Conservation (phyloP, 2,797 vertebrate species). For the Rhinatrema bivittatum region DNA sequence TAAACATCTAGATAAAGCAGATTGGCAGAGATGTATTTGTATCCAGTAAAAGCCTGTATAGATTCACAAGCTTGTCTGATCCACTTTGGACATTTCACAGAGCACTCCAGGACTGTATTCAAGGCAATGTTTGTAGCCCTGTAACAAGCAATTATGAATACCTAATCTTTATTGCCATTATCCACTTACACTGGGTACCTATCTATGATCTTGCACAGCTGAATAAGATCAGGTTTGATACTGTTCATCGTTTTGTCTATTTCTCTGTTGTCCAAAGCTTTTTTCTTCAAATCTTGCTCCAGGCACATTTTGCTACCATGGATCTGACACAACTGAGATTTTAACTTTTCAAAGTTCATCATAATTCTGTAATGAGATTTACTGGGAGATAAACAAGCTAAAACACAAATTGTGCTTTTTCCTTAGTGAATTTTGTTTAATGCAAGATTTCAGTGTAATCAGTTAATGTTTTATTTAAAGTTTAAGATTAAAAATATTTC, state of each 20-base stretch:
- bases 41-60: no score
- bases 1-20: no score
- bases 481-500: background rate
- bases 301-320: constrained; percentile 87
- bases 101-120: background rate
- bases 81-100: no score
- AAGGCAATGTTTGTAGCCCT: background rate
- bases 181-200: constrained; percentile 88
- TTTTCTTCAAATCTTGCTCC: constrained; percentile 91
- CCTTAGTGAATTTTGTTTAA: no score
- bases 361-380: constrained; percentile 73
- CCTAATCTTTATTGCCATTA: constrained; percentile 4
- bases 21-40: no score
- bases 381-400: no score
- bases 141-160: no score
- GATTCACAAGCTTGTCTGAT: no score
- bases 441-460: no score
- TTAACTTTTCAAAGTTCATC: constrained; percentile 91
- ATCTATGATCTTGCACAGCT: constrained; percentile 91
- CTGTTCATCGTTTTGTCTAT: constrained; percentile 97
- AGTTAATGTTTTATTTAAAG: background rate
- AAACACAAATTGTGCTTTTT: no score
- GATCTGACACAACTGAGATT: constrained; percentile 90
- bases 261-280: constrained; percentile 88
- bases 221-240: constrained; percentile 91